These are phyloP conservation scores for Troglohyphantes excavatus DNA, from an alignment of 2,888 invertebrate genomes.

Conservation along the genomic window DNA sequence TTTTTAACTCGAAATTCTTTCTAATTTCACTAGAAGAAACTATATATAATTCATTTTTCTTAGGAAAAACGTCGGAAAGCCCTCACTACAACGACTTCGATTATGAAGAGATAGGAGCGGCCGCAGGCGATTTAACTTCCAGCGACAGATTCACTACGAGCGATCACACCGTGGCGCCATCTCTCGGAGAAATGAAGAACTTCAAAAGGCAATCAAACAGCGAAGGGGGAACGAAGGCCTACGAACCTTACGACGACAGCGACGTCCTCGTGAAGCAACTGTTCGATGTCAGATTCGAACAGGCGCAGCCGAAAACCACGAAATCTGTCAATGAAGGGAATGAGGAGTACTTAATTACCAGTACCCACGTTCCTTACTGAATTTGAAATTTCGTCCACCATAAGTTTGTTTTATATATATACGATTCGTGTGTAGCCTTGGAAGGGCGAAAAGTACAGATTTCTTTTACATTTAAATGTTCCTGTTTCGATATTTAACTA, in stretches of 20 bases:
- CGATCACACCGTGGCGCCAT: conserved; percentile 69
- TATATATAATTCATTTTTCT: not conserved
- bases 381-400: conserved; percentile 55
- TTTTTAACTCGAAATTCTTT: too few relatives aligned
- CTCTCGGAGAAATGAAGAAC: conserved; percentile 48
- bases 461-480: conserved; percentile 15
- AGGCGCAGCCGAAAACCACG: conserved; percentile 34
- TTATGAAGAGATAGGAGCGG: conserved; percentile 73
- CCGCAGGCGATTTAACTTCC: conserved; percentile 59
- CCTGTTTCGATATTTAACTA: not conserved
- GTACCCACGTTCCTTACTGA: conserved; percentile 50
- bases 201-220: conserved; percentile 2
- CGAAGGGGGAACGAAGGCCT: not conserved
- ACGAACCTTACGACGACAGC: conserved; percentile 55
- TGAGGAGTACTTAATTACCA: conserved; percentile 35
- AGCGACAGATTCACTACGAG: conserved; percentile 16
- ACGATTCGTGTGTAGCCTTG: conserved; percentile 34
- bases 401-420: not conserved
- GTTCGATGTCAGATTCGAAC: conserved; percentile 45
- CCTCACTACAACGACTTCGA: conserved; percentile 60
- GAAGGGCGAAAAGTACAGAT: not conserved
- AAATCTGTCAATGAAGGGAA: conserved; percentile 28
- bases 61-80: conserved; percentile 10
- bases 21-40: too few relatives aligned
- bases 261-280: conserved; percentile 60